Evolutionary conservation across 2,113 vertebrate genomes (phyloP).

Genomic region (Phycodurus eques): DNA sequence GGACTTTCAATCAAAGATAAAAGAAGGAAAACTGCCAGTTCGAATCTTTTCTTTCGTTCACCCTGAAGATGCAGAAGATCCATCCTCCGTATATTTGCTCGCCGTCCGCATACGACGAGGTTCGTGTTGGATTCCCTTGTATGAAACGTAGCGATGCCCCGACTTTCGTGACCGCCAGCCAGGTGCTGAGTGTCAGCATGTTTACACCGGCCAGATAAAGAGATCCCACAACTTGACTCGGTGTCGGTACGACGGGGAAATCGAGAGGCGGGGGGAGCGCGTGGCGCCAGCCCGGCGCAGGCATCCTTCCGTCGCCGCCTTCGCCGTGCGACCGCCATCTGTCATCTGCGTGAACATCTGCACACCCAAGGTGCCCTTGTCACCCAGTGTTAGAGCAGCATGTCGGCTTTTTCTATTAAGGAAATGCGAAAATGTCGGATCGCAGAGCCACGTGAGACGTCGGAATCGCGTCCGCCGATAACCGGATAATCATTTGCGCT

Average conservation of each 20-base stretch:
- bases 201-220: slow-evolving; percentile 1
- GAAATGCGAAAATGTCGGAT: slow-evolving; percentile 64
- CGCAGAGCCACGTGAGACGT: slow-evolving; percentile 48
- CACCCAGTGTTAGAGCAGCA: slow-evolving; percentile 73
- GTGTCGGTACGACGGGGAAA: slow-evolving; percentile 39
- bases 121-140: neutral
- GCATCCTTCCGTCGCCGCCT: slow-evolving; percentile 69
- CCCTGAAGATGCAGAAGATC: no score
- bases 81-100: neutral
- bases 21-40: no score
- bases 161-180: slow-evolving; percentile 1
- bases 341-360: slow-evolving; percentile 81
- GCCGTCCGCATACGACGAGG: neutral
- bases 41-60: no score
- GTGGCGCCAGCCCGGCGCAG: slow-evolving; percentile 74
- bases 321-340: slow-evolving; percentile 75
- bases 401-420: slow-evolving; percentile 75
- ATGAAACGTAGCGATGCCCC: neutral
- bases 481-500: slow-evolving; percentile 64
- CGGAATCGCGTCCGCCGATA: no score
- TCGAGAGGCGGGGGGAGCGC: slow-evolving; percentile 42
- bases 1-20: no score
- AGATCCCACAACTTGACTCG: slow-evolving; percentile 22
- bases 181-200: slow-evolving; percentile 44
- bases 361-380: slow-evolving; percentile 84